Base-by-base conservation (phyloP, 2,797 vertebrate genomes). In the Menidia menidia region DNA sequence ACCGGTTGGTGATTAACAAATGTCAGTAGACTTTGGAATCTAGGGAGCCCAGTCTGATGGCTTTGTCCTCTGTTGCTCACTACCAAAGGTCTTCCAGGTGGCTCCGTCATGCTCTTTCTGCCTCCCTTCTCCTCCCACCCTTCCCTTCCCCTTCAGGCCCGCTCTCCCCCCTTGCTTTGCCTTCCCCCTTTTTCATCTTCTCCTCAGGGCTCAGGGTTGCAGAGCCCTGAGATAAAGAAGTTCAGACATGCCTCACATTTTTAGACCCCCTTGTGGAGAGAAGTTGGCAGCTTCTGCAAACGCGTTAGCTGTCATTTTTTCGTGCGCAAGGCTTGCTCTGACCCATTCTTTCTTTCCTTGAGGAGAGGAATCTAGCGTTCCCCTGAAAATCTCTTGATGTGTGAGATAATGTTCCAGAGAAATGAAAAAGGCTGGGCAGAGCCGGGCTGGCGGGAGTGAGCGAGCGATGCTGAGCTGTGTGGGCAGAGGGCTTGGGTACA, bases 1-100 rank as follows among this genome's bases (percentile, higher is more conserved):
- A 93, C 96, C 95, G 96, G 96, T 96, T 98, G 96, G 96, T 97
- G 96, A 97, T 98, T 97, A 98, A 98, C 97, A 97, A 97, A 96
- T 93, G 95, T 96, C 95, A 95, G 96, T 97, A 97, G 97, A 98
- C 97, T 98, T 98, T 98, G 97, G 96, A 98, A 97, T 97, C 96
- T 95, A 93, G 94, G 94, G 94, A 95, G 89, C 92, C 92, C 89
- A 93, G 92, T 95, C 92, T 84, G 94, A 94, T 95, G 95, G 94
- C 94, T 93, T 95, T 96, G 94, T 97, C 95, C 94, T 95, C 92
- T 91, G 83, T 70, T 87, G 87, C 88, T 77, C 66, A 87, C 85
- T 88, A 90, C 87, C 89, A 91, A 94, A 96, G 90, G 88, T 94
- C 92, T 95, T 94, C 90, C 93, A 94, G 92, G 95, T 95, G 94